Percentiles rank a stretch among this genome's conserved stretches.
Evolutionary conservation across 2,888 invertebrate genomes (phyloP).

Genomic region (Perizoma affinitatum): DNA sequence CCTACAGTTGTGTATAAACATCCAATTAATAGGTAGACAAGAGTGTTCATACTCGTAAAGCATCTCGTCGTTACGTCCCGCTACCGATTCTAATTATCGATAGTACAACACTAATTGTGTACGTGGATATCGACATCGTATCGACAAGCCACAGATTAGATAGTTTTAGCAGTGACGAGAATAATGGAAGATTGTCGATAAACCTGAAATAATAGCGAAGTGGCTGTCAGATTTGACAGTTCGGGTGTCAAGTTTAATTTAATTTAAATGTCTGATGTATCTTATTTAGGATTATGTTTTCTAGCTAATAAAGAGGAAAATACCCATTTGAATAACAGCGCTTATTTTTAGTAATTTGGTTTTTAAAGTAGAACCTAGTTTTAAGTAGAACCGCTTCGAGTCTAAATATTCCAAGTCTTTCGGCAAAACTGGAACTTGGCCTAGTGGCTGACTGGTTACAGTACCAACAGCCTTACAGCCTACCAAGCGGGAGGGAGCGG

Average conservation of each 20-base stretch:
- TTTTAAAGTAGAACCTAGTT: no score
- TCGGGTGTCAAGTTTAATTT: slow-evolving; percentile 17
- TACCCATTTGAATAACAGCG: no score
- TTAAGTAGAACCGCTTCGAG: no score
- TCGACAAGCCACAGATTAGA: slow-evolving; percentile 44
- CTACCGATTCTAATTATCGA: slow-evolving; percentile 76
- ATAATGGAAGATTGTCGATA: slow-evolving; percentile 47
- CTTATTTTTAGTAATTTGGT: no score
- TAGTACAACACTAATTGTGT: slow-evolving; percentile 70
- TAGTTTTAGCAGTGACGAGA: slow-evolving; percentile 44
- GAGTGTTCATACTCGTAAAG: slow-evolving; percentile 28
- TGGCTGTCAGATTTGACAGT: slow-evolving; percentile 27
- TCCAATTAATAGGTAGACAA: slow-evolving; percentile 38
- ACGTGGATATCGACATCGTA: slow-evolving; percentile 48
- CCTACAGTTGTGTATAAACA: slow-evolving; percentile 30
- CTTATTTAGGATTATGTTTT: neutral
- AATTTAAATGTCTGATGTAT: slow-evolving; percentile 13
- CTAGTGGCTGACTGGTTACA: no score
- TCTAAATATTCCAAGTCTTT: no score
- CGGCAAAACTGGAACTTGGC: no score
- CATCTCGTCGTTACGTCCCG: slow-evolving; percentile 45
- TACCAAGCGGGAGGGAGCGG: no score
- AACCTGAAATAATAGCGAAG: slow-evolving; percentile 13
- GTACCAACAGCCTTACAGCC: no score
- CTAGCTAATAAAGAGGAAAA: no score